Base-by-base conservation (phyloP, 1,140 invertebrate genomes). In the Plectrocnemia conspersa region DNA sequence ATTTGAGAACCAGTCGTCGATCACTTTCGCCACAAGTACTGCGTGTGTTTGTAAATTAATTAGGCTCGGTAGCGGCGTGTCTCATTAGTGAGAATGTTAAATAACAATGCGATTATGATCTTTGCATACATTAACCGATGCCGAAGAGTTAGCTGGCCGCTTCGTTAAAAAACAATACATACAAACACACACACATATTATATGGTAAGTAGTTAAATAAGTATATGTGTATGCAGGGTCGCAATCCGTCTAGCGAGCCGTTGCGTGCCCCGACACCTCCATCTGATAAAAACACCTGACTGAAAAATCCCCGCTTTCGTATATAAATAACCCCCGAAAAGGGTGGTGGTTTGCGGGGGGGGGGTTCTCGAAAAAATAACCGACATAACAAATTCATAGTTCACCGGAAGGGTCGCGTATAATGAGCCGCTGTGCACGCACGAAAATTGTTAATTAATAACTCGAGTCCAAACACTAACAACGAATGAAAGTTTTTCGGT, bases 361-460 rank as follows among this genome's bases (percentile, higher is more conserved):
- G 41, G 22, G 22, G 25, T n/a, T n/a, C n/a, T n/a, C n/a, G n/a
- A n/a, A n/a, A 59, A 59, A 58, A 41, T 55, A 56, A 56, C 58
- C 58, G 52, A 61, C 59, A 61, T 53, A 61, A 61, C 59, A 56
- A 56, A 61, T 61, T 61, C 59, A 56, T 61, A 61, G 54, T 60
- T 60, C 44, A 47, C 58, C 44, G 58, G 54, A 60, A 55, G 49
- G 58, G 59, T 50, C 54, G 50, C 38, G 55, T 61, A 58, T 61
- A 61, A 58, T 61, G 58, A 57, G 54, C 54, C 21, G 42, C 49
- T 45, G 52, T 32, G 52, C 59, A 61, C 59, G 59, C 59, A 61
- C 59, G 59, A 61, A 61, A 61, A 58, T 58, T 55, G 59, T 55
- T 61, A 61, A 61, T 61, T 61, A 61, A 61, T 61, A 61, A 61